These are phyloP conservation scores for Nineta flava DNA, from an alignment of 2,888 invertebrate species.

Conservation along the genomic window DNA sequence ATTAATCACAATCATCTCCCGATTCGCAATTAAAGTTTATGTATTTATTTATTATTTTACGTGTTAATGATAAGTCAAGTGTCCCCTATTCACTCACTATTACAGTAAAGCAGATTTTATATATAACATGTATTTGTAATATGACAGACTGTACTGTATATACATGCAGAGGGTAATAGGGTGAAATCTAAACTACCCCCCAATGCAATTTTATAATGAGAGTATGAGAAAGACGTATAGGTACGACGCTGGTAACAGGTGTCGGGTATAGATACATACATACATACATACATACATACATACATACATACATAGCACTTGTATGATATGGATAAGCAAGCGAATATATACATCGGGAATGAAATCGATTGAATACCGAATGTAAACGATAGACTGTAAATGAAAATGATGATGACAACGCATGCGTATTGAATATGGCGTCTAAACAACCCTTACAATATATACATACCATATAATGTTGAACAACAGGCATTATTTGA, in stretches of 20 bases:
- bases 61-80: too few species aligned
- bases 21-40: too few species aligned
- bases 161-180: too few species aligned
- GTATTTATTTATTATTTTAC: too few species aligned
- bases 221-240: slow-evolving; percentile 2
- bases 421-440: slow-evolving; percentile 1
- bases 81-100: too few species aligned
- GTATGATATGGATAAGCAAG: neutral
- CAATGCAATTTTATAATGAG: neutral
- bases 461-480: neutral
- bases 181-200: neutral
- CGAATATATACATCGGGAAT: neutral
- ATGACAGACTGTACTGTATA: too few species aligned
- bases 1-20: too few species aligned
- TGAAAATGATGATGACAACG: neutral
- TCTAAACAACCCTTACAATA: neutral
- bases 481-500: neutral
- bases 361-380: slow-evolving; percentile 1
- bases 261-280: slow-evolving; percentile 17
- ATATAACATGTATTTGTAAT: too few species aligned
- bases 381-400: neutral
- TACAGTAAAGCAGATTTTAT: too few species aligned
- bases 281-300: neutral
- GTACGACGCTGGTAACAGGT: slow-evolving; percentile 25
- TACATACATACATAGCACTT: neutral